phyloP scores from a whole-genome alignment of 2,888 invertebrate species.

The Malacosoma neustria region DNA sequence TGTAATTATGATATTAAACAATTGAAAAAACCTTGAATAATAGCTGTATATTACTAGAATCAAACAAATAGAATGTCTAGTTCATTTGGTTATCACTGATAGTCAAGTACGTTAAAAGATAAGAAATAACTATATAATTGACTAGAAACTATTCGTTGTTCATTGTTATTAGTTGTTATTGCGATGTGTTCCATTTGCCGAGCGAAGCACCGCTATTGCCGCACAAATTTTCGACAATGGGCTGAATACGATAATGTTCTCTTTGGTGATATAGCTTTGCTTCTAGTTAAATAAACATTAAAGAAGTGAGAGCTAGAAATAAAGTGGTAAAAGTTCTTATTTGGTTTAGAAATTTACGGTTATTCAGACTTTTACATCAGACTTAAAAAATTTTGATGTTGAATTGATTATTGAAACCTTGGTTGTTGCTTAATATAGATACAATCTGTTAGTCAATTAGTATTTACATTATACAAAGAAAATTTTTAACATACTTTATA shows the following conservation, averaged over 20 bases:
- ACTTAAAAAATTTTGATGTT: background rate
- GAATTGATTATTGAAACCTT: background rate
- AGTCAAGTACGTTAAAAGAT: conserved; percentile 48
- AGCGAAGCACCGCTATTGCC: conserved; percentile 20
- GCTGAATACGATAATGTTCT: conserved; percentile 30
- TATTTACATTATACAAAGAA: background rate
- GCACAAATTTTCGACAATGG: conserved; percentile 38
- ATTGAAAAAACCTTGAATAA: background rate
- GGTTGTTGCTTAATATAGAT: background rate
- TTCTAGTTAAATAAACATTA: conserved; percentile 4
- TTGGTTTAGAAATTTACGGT: background rate
- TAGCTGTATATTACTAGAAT: background rate
- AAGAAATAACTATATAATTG: conserved; percentile 62
- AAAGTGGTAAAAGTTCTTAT: background rate
- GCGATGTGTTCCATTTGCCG: conserved; percentile 39
- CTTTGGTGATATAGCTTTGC: conserved; percentile 21
- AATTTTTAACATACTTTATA: background rate
- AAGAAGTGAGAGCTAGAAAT: background rate
- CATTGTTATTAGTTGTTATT: conserved; percentile 39
- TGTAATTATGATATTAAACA: too few relatives aligned
- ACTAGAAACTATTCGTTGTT: conserved; percentile 44
- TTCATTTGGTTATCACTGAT: conserved; percentile 41
- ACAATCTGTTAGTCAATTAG: background rate
- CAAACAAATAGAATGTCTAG: background rate
- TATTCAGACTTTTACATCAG: background rate